These are phyloP conservation scores for Ramphastos sulfuratus DNA, from an alignment of 2,113 vertebrate species.

Conservation along the genomic window DNA sequence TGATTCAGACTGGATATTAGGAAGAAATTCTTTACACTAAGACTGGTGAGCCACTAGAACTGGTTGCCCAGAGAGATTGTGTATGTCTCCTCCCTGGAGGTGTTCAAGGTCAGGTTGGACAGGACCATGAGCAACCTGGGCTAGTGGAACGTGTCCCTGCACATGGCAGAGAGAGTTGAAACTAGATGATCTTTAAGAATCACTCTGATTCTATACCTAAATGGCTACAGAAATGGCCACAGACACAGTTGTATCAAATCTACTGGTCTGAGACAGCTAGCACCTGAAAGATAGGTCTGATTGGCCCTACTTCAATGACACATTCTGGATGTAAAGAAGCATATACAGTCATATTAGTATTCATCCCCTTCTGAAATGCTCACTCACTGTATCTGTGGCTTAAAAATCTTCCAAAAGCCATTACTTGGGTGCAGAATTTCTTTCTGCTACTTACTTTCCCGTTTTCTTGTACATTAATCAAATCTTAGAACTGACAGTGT, in stretches of 20 bases:
- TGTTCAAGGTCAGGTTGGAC: no score
- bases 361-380: not conserved
- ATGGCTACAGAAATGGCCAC: not conserved
- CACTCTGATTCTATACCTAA: not conserved
- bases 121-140: no score
- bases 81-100: no score
- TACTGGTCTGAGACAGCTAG: not conserved
- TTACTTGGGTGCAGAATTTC: not conserved
- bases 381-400: not conserved
- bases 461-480: slow-evolving; percentile 9
- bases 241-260: not conserved
- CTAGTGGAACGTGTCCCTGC: no score
- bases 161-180: no score
- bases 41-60: no score
- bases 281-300: not conserved
- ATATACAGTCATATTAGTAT: not conserved
- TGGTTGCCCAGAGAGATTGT: no score
- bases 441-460: not conserved
- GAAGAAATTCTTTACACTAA: no score
- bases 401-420: not conserved
- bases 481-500: not conserved
- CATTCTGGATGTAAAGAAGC: not conserved
- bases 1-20: no score
- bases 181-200: no score
- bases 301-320: not conserved